Percentiles rank a stretch among this genome's conserved stretches.
Conservation (phyloP, 1,140 invertebrate genomes). For the Fopius arisanus region DNA sequence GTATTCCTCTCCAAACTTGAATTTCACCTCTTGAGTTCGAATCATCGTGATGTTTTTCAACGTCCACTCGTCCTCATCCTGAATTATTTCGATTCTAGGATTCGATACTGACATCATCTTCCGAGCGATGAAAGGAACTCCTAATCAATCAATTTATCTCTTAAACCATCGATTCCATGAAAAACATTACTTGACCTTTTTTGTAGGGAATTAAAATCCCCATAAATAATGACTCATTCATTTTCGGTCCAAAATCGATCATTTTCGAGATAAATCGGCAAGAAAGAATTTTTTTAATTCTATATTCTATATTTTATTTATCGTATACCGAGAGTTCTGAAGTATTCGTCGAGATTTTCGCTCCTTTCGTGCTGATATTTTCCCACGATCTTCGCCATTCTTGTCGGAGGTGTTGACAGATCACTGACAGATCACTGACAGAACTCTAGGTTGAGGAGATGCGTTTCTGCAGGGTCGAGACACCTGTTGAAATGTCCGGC, state of each 20-base stretch:
- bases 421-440: not conserved
- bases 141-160: constrained; percentile 33
- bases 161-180: too few species aligned
- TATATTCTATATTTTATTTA: too few species aligned
- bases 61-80: constrained; percentile 67
- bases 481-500: not conserved
- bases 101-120: constrained; percentile 71
- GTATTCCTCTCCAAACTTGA: constrained; percentile 53
- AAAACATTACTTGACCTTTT: too few species aligned
- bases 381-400: constrained; percentile 65
- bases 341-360: constrained; percentile 73
- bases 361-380: constrained; percentile 71
- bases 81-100: constrained; percentile 67
- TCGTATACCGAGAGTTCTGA: constrained; percentile 65
- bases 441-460: not conserved
- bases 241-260: too few species aligned
- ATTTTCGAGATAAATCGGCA: too few species aligned
- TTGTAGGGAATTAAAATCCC: too few species aligned
- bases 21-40: constrained; percentile 47
- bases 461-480: not conserved
- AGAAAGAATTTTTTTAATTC: too few species aligned
- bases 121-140: constrained; percentile 67
- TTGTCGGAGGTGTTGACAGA: not conserved
- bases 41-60: constrained; percentile 66
- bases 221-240: too few species aligned